Base-by-base conservation (phyloP, 2,797 vertebrate species). In the Centropyge bicolor region DNA sequence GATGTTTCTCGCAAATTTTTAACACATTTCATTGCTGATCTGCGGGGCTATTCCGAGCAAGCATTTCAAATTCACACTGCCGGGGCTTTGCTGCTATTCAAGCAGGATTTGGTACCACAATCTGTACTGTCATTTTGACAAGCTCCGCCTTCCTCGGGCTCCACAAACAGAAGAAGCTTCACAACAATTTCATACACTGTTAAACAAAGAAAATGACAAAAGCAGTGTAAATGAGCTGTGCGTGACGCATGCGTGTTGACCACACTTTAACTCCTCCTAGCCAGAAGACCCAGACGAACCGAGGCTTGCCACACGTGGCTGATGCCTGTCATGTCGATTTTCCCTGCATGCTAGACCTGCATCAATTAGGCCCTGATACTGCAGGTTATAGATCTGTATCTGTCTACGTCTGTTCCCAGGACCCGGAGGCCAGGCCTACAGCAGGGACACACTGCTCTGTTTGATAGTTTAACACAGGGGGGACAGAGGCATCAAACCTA, bases 331-430 rank as follows among this genome's bases (percentile, higher is more conserved):
- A 87, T 91, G 90, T 84, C 86, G 80, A 85, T 90, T 85, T 65
- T 81, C 45, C 70, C 82, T 73, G 75, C 76, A 57, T 77, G 82
- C 81, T 76, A 80, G 82, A 84, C 82, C 76, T 83, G 88, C 88
- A 85, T 92, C 89, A 91, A 91, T 91, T 91, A 88, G 85, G 71
- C 70, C 79, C 79, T 40, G 80, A 88, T 88, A 81, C 88, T 72
- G 89, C 86, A 82, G 87, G 84, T 85, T 88, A 89, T 88, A 90
- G 91, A 92, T 92, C 88, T 79, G 78, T 89, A 89, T 91, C 89
- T 89, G 82, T 85, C 77, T 81, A 77, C 88, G 82, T 91, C 83
- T 82, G 89, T 87, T 83, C 85, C 69, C 19, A 14, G 75, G 78
- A 89, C 85, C 90, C 73, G 17, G 74, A 74, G 66, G 88, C 63